A percentile compares a stretch with the other conserved stretches of the same genome.
Conservation (phyloP, 2,113 vertebrate genomes). For the Patagioenas fasciata region DNA sequence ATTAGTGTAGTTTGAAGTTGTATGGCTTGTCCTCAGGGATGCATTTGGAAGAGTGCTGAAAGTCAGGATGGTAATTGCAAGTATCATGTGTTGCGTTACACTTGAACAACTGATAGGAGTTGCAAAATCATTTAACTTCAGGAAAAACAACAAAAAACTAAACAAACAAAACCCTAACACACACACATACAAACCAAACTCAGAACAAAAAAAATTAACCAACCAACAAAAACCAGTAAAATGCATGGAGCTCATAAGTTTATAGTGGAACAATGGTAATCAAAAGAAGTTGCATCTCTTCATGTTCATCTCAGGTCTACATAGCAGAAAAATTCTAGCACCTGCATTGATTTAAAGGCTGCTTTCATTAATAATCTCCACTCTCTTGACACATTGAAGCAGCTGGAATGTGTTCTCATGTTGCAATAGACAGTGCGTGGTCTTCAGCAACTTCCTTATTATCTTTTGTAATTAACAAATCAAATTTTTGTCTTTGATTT, state of each 20-base stretch:
- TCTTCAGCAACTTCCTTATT: conserved; percentile 1
- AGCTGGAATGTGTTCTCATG: not conserved
- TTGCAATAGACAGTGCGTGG: not conserved
- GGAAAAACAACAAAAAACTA: too few relatives aligned
- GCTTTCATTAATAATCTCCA: not conserved
- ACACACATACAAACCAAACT: too few relatives aligned
- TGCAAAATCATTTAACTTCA: not conserved
- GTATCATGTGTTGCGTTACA: not conserved
- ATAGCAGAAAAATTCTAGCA: not conserved
- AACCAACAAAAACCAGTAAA: not conserved
- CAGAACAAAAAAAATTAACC: too few relatives aligned
- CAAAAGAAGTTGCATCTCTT: not conserved
- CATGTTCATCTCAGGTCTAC: not conserved
- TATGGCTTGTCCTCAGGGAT: not conserved
- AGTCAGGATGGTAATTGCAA: not conserved
- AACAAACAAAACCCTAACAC: too few relatives aligned
- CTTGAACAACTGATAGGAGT: not conserved
- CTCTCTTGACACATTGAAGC: not conserved
- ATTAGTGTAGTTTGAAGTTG: not conserved
- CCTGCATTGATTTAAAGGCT: not conserved
- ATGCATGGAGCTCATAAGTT: not conserved
- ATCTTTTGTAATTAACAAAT: conserved; percentile 32
- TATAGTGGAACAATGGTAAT: not conserved
- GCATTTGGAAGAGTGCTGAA: not conserved
- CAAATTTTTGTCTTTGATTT: conserved; percentile 20